A percentile compares a stretch with the other conserved stretches of the same genome.
phyloP scores from a whole-genome alignment of 2,113 vertebrate species.

The Istiophorus platypterus region DNA sequence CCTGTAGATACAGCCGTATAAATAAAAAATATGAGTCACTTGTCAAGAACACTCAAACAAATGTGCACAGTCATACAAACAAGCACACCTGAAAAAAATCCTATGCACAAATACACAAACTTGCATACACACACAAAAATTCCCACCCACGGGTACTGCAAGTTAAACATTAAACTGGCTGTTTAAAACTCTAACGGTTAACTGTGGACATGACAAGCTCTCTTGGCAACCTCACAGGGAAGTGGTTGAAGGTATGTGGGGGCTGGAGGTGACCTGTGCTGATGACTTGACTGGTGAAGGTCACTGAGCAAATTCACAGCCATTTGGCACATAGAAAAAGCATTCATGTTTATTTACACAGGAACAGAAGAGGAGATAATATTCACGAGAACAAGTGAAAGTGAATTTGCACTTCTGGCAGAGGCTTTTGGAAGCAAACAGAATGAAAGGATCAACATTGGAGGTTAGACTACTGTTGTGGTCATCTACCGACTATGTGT shows the following conservation, averaged over 20 bases:
- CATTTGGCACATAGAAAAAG: slow-evolving; percentile 33
- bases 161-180: slow-evolving; percentile 73
- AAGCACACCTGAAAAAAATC: slow-evolving; percentile 1
- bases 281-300: slow-evolving; percentile 38
- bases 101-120: background rate
- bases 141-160: slow-evolving; percentile 8
- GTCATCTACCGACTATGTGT: slow-evolving; percentile 16
- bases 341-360: slow-evolving; percentile 37
- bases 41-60: slow-evolving; percentile 16
- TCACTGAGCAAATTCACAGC: slow-evolving; percentile 46
- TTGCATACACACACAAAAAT: background rate
- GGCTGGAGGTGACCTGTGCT: slow-evolving; percentile 40
- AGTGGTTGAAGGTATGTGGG: slow-evolving; percentile 31
- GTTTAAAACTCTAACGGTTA: slow-evolving; percentile 68
- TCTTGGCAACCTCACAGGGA: slow-evolving; percentile 48
- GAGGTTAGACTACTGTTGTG: slow-evolving; percentile 2
- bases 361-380: slow-evolving; percentile 23
- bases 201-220: slow-evolving; percentile 53
- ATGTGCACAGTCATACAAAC: slow-evolving; percentile 3
- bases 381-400: slow-evolving; percentile 47
- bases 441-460: background rate
- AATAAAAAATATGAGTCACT: background rate
- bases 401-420: slow-evolving; percentile 28
- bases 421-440: background rate
- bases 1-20: background rate